A percentile compares a stretch with the other conserved stretches of the same genome.
These are phyloP conservation scores for Umimayanthus chanpuru DNA, from an alignment of 92 coral and sea anemone species.

Conservation along the genomic window DNA sequence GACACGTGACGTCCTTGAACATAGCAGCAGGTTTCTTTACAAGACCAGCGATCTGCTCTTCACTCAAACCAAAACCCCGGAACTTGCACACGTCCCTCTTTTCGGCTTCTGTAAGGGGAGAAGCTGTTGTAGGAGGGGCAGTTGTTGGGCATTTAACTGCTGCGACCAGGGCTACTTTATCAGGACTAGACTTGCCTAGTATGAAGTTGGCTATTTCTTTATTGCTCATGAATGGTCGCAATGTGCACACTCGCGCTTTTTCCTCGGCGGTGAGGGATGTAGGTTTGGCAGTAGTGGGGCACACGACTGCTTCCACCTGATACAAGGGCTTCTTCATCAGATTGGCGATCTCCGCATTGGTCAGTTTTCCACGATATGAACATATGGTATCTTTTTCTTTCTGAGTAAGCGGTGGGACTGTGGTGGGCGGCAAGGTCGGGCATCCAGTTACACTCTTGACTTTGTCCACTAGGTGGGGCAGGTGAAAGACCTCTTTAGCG, in stretches of 20 bases:
- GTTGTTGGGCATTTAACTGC: background rate
- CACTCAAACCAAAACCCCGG: background rate
- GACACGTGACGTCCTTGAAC: background rate
- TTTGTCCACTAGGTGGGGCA: background rate
- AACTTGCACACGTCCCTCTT: background rate
- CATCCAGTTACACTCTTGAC: background rate
- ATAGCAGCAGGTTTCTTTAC: background rate
- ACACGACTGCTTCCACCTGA: background rate
- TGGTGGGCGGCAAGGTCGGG: background rate
- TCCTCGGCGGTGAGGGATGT: no score
- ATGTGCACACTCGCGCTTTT: no score
- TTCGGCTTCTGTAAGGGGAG: background rate
- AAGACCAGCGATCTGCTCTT: background rate
- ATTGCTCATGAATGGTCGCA: background rate
- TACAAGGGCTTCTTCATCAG: background rate
- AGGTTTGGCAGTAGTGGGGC: background rate
- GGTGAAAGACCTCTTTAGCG: background rate
- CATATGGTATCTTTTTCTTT: background rate
- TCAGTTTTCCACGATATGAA: background rate
- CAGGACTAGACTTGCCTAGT: no score
- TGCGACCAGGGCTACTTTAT: background rate
- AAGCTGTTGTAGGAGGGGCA: background rate
- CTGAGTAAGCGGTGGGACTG: background rate
- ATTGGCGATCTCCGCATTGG: background rate
- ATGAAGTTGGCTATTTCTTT: background rate